Percentiles rank a stretch among this genome's conserved stretches.
These are phyloP conservation scores for Alligator mississippiensis DNA, from an alignment of 2,113 vertebrate species.

Conservation along the genomic window DNA sequence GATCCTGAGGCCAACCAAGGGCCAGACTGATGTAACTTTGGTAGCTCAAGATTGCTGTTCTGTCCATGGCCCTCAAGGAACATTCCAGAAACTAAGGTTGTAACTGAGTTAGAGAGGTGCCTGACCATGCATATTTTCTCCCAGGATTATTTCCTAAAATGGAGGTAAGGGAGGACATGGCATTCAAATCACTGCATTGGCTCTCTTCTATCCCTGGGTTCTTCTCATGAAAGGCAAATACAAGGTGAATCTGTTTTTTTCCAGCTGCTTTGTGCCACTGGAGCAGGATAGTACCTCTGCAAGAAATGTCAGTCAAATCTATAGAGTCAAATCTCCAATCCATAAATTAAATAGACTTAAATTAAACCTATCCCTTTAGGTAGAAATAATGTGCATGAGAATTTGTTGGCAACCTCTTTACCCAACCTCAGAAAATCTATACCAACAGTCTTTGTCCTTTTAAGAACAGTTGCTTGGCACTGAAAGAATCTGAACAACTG, in stretches of 20 bases:
- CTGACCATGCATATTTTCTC: neutral
- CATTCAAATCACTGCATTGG: no score
- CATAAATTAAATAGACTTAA: neutral
- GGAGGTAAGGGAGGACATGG: neutral
- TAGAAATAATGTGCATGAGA: neutral
- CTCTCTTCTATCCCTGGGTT: no score
- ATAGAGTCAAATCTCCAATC: neutral
- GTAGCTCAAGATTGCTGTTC: no score
- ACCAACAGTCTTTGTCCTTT: neutral
- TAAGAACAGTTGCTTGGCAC: neutral
- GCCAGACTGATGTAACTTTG: no score
- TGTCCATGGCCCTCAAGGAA: no score
- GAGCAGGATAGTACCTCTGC: neutral
- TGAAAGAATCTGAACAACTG: rapidly evolving
- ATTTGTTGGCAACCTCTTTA: neutral
- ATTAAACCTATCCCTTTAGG: neutral
- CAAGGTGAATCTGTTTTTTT: no score
- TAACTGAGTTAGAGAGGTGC: neutral
- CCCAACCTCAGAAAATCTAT: neutral
- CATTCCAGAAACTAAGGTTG: neutral
- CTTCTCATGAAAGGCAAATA: no score
- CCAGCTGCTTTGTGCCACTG: neutral
- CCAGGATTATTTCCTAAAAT: neutral
- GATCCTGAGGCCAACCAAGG: no score
- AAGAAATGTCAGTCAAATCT: neutral